These are phyloP conservation scores for Megatriorchis doriae DNA, from an alignment of 2,113 vertebrate species.

Conservation along the genomic window DNA sequence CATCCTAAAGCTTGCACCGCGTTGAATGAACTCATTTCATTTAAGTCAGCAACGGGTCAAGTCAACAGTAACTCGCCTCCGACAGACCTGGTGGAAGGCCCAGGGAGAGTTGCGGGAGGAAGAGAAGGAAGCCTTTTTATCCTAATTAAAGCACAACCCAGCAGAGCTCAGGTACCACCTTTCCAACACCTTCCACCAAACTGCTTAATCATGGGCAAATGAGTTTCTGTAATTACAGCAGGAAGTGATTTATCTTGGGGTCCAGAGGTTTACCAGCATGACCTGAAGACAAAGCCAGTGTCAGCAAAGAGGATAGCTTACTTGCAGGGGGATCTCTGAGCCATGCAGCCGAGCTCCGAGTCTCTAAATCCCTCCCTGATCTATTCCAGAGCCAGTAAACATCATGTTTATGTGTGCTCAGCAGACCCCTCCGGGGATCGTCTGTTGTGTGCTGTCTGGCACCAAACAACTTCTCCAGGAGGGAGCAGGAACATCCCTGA, in stretches of 20 bases:
- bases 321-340: neutral
- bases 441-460: neutral
- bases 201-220: slow-evolving; percentile 46
- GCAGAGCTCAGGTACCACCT: slow-evolving; percentile 33
- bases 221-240: slow-evolving; percentile 52
- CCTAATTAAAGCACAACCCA: slow-evolving; percentile 38
- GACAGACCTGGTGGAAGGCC: neutral
- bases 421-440: accelerated
- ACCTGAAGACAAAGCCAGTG: neutral
- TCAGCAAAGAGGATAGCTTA: neutral
- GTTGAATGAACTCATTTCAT: neutral
- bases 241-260: slow-evolving; percentile 26
- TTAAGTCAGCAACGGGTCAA: neutral
- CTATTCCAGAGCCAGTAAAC: neutral
- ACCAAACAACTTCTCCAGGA: neutral
- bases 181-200: slow-evolving; percentile 27
- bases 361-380: neutral
- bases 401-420: neutral
- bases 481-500: neutral
- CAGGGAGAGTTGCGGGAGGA: neutral
- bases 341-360: accelerated
- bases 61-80: neutral
- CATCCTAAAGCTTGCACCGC: neutral
- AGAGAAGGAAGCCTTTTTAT: neutral
- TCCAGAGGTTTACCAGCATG: neutral